Evolutionary conservation across 2,797 vertebrate genomes (phyloP).

Genomic region (Serranus cabrilla): DNA sequence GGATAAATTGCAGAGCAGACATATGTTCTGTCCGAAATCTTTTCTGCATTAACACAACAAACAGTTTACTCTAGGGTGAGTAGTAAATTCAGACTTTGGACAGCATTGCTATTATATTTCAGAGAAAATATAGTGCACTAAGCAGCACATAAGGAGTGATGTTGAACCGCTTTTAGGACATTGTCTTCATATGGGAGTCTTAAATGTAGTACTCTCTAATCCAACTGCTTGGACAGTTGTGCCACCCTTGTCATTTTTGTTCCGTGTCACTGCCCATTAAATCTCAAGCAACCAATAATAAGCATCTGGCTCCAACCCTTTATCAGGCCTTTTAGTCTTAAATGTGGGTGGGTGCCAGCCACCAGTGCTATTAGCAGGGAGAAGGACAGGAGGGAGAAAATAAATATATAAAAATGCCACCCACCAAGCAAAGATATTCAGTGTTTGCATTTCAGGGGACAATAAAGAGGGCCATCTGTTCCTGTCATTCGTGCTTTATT

Average conservation of each 20-base stretch:
- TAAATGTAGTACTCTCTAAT: conserved; percentile 4
- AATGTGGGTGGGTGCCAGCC: conserved; percentile 74
- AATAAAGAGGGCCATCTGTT: conserved; percentile 89
- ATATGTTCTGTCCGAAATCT: background rate
- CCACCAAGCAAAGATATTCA: conserved; percentile 85
- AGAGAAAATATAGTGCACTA: background rate
- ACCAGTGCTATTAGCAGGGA: conserved; percentile 69
- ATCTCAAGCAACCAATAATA: conserved; percentile 68
- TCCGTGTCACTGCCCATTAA: conserved; percentile 71
- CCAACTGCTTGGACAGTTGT: conserved; percentile 48
- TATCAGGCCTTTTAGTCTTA: conserved; percentile 74
- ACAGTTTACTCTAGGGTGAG: background rate
- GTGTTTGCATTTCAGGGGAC: conserved; percentile 88
- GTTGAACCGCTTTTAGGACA: conserved; percentile 10
- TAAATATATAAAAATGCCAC: conserved; percentile 83
- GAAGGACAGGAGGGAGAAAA: conserved; percentile 74
- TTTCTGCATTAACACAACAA: conserved; percentile 9
- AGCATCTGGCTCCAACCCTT: conserved; percentile 71
- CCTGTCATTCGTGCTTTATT: conserved; percentile 87
- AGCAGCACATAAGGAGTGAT: background rate
- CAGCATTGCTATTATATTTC: background rate
- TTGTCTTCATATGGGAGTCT: conserved; percentile 25
- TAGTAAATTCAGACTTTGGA: background rate
- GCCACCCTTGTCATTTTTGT: conserved; percentile 57
- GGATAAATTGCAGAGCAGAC: conserved; percentile 8